Evolutionary conservation across 2,113 vertebrate species (phyloP), one percentile per base, ranked within the genome.

Genomic region (Otolemur garnettii): DNA sequence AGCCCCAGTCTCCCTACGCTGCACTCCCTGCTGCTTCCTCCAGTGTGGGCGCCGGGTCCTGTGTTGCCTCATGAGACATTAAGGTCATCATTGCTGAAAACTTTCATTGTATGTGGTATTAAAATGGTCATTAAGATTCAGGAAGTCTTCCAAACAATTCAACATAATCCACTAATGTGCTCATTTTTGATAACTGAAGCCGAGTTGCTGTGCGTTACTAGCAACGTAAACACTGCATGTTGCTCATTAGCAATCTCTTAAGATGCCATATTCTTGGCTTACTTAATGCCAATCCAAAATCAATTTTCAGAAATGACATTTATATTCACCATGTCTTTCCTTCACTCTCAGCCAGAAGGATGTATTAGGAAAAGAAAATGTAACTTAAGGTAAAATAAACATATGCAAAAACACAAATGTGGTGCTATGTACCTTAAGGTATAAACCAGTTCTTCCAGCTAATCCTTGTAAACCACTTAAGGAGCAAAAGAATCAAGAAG

Each of bases 61-160:
- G 91, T 82, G 45, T 28, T 74, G 22, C 17, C 17, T 38, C 24
- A 12, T 45, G 50, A 93, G 87, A 93, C 18, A 42, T 30, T 17
- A 19, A 19, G 42, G 24, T 68, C 79, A 75, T 79, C 55, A 53
- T 53, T 69, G 74, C 87, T 90, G 90, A 74, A 87, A 83, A 91
- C 9, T 85, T 33, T 38, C 22, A 68, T 60, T 85, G 15, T 50
- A 62, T 69, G 22, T 82, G 50, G 45, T 72, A 64, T 93, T 83
- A 24, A 92, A 96, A 88, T 87, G 55, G 79, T 85, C 28, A 57
- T 84, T 90, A 95, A 62, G 68, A 96, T 81, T 93, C 33, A 94
- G 90, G n/a, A 94, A 91, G 68, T 84, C 60, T 91, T 97, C 59
- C 53, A 92, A 91, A 91, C 8, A 84, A 84, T 93, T 83, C 68